Conservation (phyloP, 2,113 vertebrate genomes). For the Suncus etruscus region DNA sequence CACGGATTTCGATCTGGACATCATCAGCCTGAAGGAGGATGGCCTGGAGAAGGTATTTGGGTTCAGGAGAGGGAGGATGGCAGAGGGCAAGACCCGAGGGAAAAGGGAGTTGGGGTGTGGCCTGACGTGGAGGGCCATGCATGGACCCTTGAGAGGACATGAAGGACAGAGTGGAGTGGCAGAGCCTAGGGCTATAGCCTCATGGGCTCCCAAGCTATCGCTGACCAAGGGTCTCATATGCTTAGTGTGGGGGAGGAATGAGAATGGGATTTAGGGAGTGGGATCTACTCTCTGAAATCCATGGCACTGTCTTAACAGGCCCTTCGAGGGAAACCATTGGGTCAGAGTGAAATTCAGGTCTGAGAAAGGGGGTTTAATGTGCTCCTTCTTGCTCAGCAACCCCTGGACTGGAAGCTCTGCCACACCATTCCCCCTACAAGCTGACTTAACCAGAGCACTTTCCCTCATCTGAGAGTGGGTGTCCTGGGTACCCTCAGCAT, state of each 20-base stretch:
- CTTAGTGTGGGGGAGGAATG: background rate
- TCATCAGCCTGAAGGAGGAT: conserved; percentile 97
- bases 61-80: background rate
- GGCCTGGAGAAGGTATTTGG: conserved; percentile 96
- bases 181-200: background rate
- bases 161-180: background rate
- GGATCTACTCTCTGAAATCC: background rate
- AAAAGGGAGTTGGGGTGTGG: background rate
- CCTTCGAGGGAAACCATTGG: background rate
- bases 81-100: background rate
- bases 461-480: background rate
- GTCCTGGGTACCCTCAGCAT: too few relatives aligned
- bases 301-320: background rate
- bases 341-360: background rate
- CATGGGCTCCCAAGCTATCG: background rate
- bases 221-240: fast-evolving
- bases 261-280: background rate
- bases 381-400: background rate
- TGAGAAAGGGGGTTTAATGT: background rate
- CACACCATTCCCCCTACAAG: background rate
- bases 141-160: background rate
- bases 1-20: conserved; percentile 98
- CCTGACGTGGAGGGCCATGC: fast-evolving
- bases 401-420: background rate
- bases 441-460: background rate